These are phyloP conservation scores for Clanis bilineata DNA, from an alignment of 2,888 invertebrate species.

Conservation along the genomic window DNA sequence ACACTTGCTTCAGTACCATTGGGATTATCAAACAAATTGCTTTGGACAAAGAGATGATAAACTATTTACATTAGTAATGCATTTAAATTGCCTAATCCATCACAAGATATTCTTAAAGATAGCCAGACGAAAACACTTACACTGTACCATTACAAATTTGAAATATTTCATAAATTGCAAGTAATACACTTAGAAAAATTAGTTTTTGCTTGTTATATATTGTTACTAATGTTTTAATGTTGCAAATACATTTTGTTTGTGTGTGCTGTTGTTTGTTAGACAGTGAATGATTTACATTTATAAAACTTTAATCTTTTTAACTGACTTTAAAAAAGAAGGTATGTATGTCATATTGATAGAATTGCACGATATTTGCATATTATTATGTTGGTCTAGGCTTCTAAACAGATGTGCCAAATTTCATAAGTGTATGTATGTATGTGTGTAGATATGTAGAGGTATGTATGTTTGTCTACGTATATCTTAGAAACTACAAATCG, in stretches of 20 bases:
- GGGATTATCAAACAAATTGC: background rate
- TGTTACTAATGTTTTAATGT: conserved; percentile 5
- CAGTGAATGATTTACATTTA: too few relatives aligned
- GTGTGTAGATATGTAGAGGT: too few relatives aligned
- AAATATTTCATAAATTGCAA: background rate
- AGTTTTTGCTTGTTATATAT: background rate
- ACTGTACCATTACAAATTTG: background rate
- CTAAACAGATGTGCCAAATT: too few relatives aligned
- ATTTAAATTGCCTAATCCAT: background rate
- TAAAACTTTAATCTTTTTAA: background rate
- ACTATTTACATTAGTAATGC: background rate
- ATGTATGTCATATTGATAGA: too few relatives aligned
- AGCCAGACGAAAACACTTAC: background rate
- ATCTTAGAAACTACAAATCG: too few relatives aligned
- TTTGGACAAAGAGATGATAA: background rate
- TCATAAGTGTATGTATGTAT: too few relatives aligned
- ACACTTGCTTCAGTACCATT: background rate
- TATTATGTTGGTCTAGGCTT: too few relatives aligned
- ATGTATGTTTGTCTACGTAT: too few relatives aligned
- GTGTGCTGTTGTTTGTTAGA: background rate
- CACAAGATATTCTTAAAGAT: background rate
- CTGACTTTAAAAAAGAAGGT: too few relatives aligned
- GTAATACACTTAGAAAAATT: background rate
- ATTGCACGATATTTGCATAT: too few relatives aligned
- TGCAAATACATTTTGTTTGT: background rate